These are phyloP conservation scores for Wasmannia auropunctata DNA, from an alignment of 1,140 invertebrate genomes.

Conservation along the genomic window DNA sequence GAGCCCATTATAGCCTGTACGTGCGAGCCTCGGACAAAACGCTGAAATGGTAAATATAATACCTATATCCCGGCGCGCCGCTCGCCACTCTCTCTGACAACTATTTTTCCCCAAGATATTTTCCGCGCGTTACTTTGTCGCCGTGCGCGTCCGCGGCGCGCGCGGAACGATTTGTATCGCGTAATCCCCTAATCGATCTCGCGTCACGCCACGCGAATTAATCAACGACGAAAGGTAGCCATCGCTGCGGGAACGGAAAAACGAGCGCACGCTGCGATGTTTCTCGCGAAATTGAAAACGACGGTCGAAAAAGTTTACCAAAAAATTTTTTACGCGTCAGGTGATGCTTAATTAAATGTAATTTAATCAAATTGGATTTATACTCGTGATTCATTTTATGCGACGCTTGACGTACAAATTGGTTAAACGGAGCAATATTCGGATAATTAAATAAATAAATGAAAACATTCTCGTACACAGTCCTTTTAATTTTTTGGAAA, in stretches of 20 bases:
- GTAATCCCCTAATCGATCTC: conserved; percentile 49
- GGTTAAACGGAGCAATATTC: not conserved
- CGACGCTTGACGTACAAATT: not conserved
- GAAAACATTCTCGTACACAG: not conserved
- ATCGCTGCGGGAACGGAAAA: conserved; percentile 30
- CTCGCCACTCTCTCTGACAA: conserved; percentile 40
- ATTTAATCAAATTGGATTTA: not conserved
- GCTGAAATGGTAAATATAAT: conserved; percentile 69
- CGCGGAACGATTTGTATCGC: conserved; percentile 50
- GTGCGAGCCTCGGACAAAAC: conserved; percentile 69
- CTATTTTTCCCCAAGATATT: conserved; percentile 62
- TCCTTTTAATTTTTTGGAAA: not conserved
- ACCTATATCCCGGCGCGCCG: conserved; percentile 40
- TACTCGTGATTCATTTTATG: not conserved
- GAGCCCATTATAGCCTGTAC: conserved; percentile 76
- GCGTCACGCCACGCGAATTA: conserved; percentile 44
- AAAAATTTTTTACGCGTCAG: not conserved
- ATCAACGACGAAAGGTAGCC: conserved; percentile 31
- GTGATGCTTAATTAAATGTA: not conserved
- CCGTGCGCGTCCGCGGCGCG: not conserved
- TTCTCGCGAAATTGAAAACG: conserved; percentile 3
- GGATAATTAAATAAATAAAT: not conserved
- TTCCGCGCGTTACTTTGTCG: conserved; percentile 21
- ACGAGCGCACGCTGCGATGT: not conserved
- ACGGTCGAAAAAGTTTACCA: not conserved